These are phyloP conservation scores for Diadumene lineata DNA, from an alignment of 92 coral and sea anemone species.

Conservation along the genomic window DNA sequence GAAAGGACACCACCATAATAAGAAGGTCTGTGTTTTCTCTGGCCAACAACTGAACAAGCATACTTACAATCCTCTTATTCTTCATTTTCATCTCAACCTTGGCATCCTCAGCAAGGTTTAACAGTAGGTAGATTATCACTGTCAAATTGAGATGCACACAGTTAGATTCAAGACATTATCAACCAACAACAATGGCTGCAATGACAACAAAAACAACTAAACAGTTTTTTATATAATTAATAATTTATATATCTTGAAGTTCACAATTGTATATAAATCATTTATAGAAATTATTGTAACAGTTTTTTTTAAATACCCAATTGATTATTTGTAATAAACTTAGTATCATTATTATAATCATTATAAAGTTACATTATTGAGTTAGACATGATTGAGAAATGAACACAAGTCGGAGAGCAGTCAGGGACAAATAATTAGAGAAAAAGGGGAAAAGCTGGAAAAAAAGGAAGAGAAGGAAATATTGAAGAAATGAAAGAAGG, in stretches of 20 bases:
- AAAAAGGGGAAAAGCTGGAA: background rate
- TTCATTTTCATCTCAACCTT: constrained; percentile 95
- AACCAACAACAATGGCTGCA: no score
- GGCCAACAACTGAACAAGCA: constrained; percentile 75
- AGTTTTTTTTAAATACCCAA: no score
- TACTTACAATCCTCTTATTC: constrained; percentile 78
- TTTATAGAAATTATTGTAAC: no score
- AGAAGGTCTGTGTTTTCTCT: constrained; percentile 87
- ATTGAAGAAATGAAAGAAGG: background rate
- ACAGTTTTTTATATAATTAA: no score
- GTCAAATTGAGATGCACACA: no score
- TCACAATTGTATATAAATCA: no score
- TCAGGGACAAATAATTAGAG: background rate
- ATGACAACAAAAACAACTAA: no score
- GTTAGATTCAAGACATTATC: no score
- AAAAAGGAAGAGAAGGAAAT: background rate
- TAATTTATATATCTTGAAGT: no score
- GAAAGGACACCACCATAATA: constrained; percentile 89
- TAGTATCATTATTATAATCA: no score
- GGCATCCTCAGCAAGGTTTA: constrained; percentile 96
- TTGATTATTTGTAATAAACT: no score
- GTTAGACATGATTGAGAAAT: background rate
- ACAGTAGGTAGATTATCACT: constrained; percentile 86
- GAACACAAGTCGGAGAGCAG: background rate
- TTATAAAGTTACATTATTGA: no score